A percentile compares a stretch with the other conserved stretches of the same genome.
Conservation (phyloP, 2,797 vertebrate species). For the Gymnothorax javanicus region DNA sequence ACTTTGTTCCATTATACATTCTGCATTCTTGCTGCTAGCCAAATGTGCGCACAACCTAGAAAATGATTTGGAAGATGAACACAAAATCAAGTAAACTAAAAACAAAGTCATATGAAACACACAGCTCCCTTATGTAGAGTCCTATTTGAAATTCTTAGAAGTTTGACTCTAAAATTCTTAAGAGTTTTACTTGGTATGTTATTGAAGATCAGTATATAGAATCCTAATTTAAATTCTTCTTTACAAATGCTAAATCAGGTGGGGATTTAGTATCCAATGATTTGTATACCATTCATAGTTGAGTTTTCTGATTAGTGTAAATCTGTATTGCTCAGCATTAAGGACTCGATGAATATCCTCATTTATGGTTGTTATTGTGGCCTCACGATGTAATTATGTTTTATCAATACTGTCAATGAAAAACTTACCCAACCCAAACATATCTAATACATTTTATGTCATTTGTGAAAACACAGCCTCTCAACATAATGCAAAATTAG, state of each 20-base stretch:
- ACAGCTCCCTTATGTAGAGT: background rate
- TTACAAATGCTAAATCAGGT: background rate
- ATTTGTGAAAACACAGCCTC: background rate
- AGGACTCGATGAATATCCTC: background rate
- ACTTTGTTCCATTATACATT: background rate
- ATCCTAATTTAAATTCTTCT: background rate
- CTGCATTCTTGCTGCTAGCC: background rate
- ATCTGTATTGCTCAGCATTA: background rate
- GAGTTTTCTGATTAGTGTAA: background rate
- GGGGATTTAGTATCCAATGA: too few relatives aligned
- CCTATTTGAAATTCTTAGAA: too few relatives aligned
- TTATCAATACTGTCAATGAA: background rate
- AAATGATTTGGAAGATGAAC: background rate
- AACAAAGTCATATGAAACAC: background rate
- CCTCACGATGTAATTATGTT: too few relatives aligned
- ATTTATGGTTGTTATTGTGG: too few relatives aligned
- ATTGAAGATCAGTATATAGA: background rate
- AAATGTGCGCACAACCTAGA: background rate
- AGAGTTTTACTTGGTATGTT: too few relatives aligned
- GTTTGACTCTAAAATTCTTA: too few relatives aligned
- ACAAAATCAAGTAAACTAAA: background rate
- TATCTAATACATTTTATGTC: background rate
- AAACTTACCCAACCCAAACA: background rate
- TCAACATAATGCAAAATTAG: background rate
- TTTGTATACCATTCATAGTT: too few relatives aligned